A percentile compares a stretch with the other conserved stretches of the same genome.
phyloP scores from a whole-genome alignment of 2,888 invertebrate genomes.

The Caenorhabditis sp. region DNA sequence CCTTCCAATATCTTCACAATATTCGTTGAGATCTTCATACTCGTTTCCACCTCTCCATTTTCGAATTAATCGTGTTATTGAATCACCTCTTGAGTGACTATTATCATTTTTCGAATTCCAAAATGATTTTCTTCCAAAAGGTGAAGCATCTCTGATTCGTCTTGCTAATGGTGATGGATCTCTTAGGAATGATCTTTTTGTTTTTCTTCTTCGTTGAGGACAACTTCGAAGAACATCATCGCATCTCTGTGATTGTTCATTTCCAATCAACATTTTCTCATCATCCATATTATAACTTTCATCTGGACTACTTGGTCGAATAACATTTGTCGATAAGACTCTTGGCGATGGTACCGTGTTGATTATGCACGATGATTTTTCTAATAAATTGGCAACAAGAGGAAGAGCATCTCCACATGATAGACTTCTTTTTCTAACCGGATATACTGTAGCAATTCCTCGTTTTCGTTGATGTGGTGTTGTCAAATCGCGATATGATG shows the following conservation, averaged over 20 bases:
- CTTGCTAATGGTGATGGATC: slow-evolving; percentile 47
- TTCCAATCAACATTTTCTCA: slow-evolving; percentile 5
- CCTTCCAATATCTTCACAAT: slow-evolving; percentile 15
- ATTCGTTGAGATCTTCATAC: slow-evolving; percentile 36
- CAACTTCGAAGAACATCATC: slow-evolving; percentile 15
- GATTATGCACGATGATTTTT: slow-evolving; percentile 2
- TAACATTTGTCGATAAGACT: not conserved
- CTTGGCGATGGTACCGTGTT: slow-evolving; percentile 12
- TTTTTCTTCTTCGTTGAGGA: slow-evolving; percentile 40
- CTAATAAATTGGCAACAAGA: not conserved
- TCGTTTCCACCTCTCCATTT: slow-evolving; percentile 26
- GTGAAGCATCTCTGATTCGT: slow-evolving; percentile 43
- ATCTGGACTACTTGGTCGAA: not conserved
- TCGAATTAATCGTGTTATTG: slow-evolving; percentile 32
- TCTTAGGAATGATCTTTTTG: slow-evolving; percentile 30
- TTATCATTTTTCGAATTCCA: slow-evolving; percentile 32
- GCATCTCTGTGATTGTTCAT: not conserved
- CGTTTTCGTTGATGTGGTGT: slow-evolving; percentile 35
- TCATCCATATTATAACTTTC: not conserved
- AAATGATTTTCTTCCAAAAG: slow-evolving; percentile 40
- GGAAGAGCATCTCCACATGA: slow-evolving; percentile 49
- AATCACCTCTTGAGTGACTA: slow-evolving; percentile 15
- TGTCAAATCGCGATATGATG: slow-evolving; percentile 48
- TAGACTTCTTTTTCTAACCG: slow-evolving; percentile 53
- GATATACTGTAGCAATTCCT: slow-evolving; percentile 45